Conservation (phyloP, 2,113 vertebrate species). For the Heteronetta atricapilla region DNA sequence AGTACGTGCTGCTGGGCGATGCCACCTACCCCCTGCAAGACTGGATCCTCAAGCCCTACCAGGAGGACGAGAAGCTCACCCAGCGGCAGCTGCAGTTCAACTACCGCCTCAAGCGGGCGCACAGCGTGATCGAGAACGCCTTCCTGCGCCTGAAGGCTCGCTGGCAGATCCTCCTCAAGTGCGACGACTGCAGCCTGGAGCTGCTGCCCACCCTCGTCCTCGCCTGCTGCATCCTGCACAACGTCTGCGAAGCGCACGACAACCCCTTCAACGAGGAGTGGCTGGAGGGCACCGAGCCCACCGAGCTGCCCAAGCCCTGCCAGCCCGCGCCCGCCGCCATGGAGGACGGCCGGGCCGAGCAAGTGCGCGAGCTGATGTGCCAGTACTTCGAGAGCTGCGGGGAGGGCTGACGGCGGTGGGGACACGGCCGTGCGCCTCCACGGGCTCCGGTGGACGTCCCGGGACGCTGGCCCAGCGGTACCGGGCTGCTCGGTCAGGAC, state of each 20-base stretch:
- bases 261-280: conserved; percentile 74
- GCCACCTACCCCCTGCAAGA: conserved; percentile 74
- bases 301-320: conserved; percentile 56
- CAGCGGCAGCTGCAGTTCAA: conserved; percentile 74
- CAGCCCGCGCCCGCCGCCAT: neutral
- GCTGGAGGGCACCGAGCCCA: conserved; percentile 62
- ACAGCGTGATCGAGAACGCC: conserved; percentile 68
- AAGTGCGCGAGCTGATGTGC: conserved; percentile 79
- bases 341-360: conserved; percentile 75
- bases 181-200: conserved; percentile 70
- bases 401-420: neutral
- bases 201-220: conserved; percentile 75
- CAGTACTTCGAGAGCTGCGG: conserved; percentile 79
- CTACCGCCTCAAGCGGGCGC: conserved; percentile 65
- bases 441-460: neutral
- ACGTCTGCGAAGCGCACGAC: conserved; percentile 72
- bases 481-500: accelerated
- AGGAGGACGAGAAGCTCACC: conserved; percentile 49
- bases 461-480: accelerated
- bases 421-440: accelerated
- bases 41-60: conserved; percentile 79
- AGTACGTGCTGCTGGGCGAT: conserved; percentile 73
- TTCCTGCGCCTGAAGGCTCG: conserved; percentile 75
- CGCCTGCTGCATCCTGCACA: conserved; percentile 78
- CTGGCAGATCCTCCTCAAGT: conserved; percentile 79